Conservation (phyloP, 1,140 invertebrate species). For the Bactericera cockerelli region DNA sequence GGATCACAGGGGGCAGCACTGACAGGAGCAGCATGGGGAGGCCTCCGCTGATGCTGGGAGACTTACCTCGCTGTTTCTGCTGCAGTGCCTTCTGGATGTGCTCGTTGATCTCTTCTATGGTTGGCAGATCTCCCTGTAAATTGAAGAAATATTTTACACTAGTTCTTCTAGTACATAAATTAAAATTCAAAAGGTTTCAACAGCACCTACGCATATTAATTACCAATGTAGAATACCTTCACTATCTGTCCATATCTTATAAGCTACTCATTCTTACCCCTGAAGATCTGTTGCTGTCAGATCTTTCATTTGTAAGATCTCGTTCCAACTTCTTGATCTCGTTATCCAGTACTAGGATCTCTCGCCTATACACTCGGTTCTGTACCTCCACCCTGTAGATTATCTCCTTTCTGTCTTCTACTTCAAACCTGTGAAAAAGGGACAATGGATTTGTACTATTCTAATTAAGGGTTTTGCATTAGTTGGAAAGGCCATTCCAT, state of each 20-base stretch:
- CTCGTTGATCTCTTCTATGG: constrained; percentile 8
- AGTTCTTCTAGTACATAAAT: too few relatives aligned
- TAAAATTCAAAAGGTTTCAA: too few relatives aligned
- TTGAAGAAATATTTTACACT: neutral
- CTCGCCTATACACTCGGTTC: constrained; percentile 71
- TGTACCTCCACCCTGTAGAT: constrained; percentile 77
- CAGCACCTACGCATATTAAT: too few relatives aligned
- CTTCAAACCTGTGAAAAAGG: constrained; percentile 32
- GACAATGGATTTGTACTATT: too few relatives aligned
- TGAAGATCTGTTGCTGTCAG: constrained; percentile 10
- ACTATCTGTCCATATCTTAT: too few relatives aligned
- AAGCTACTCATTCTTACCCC: too few relatives aligned
- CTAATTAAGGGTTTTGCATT: neutral
- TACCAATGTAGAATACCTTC: too few relatives aligned
- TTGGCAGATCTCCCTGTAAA: neutral
- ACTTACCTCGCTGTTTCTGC: constrained; percentile 17
- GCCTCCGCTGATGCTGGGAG: constrained; percentile 48
- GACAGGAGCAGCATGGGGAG: constrained; percentile 49
- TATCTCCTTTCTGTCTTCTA: constrained; percentile 46
- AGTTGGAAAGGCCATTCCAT: too few relatives aligned
- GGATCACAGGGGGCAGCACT: constrained; percentile 53
- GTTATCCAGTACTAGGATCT: constrained; percentile 61
- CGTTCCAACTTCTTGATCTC: constrained; percentile 62
- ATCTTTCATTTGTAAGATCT: constrained; percentile 35
- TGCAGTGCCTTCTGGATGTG: neutral